Evolutionary conservation across 2,113 vertebrate species (phyloP), one percentile per base, ranked within the genome.

Genomic region (Brachyhypopomus gauderio): DNA sequence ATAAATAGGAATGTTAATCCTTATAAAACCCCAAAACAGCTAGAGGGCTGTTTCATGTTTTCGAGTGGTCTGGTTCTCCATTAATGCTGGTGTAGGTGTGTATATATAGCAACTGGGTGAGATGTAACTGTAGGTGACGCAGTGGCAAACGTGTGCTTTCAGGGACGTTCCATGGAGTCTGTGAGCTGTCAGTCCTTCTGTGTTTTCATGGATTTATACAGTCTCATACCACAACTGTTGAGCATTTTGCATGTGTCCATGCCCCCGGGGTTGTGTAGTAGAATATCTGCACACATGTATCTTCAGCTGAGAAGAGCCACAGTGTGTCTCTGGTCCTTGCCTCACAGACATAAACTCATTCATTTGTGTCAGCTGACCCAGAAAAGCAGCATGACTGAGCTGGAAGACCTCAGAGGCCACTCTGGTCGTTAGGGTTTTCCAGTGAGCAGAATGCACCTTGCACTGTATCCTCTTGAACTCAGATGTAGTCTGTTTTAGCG

Each of bases 111-210:
- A 45, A 63, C 16, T 25, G 5, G 23, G 27, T 23, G 41, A 27
- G 14, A 60, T 20, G 20, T 20, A 38, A 38, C 38, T 55, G 45
- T 41, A 63, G 16, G 17, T 76, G 34, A 34, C 22, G 34, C n/a
- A 59, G 59, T 41, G 48, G 41, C 30, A 70, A 22, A 8, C 36
- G 3, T 41, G 19, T 70, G 48, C 79, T n/a, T 66, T 79, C 72
- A 83, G 63, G 64, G 74, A 25, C 78, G 67, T 83, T 72, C 81
- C 83, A 85, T 66, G 11, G 79, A 75, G 64, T 84, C 79, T 41
- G 27, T 17, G 52, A 36, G 12, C 20, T 36, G 22, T 12, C 16
- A 25, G 27, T 55, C 64, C 34, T 70, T 76, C 27, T 45, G 38
- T 72, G 16, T 60, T 56, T 74, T 77, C 52, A 66, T 17, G 25